phyloP scores from a whole-genome alignment of 2,113 vertebrate genomes.

The Athene noctua region DNA sequence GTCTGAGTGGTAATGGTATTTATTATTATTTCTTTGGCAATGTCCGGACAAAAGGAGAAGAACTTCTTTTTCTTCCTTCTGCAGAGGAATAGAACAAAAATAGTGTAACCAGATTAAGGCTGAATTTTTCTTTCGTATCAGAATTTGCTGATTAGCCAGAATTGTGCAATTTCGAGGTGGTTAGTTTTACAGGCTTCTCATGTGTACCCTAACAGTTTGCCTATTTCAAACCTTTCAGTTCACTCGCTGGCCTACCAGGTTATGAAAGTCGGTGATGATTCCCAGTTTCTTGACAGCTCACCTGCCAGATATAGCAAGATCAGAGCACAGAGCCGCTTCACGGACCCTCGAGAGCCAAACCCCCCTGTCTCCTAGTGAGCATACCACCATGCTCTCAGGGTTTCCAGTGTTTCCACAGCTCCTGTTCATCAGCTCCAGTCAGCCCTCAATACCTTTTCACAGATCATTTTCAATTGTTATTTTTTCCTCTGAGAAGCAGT shows the following conservation, averaged over 20 bases:
- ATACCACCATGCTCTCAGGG: fast-evolving
- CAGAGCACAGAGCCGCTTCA: not conserved
- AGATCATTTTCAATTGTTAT: not conserved
- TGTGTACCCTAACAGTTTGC: not conserved
- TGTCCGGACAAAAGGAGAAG: not conserved
- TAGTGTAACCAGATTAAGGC: not conserved
- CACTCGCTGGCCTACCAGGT: not conserved
- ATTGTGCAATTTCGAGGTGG: not conserved
- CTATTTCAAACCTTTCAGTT: not conserved
- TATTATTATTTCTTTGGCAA: not conserved
- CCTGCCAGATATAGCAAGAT: not conserved
- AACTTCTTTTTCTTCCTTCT: not conserved
- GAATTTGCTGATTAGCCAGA: not conserved
- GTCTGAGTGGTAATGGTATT: not conserved
- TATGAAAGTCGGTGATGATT: not conserved
- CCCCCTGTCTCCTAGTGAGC: not conserved
- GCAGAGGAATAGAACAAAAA: not conserved
- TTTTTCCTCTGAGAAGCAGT: not conserved
- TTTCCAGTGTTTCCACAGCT: not conserved
- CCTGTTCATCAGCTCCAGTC: not conserved
- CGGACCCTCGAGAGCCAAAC: not conserved
- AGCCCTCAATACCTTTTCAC: not conserved
- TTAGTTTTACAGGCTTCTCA: not conserved
- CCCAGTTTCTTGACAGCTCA: not conserved
- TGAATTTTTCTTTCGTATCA: not conserved